Base-by-base conservation (phyloP, 92 coral and sea anemone species). In the Isaurus tuberculatus region DNA sequence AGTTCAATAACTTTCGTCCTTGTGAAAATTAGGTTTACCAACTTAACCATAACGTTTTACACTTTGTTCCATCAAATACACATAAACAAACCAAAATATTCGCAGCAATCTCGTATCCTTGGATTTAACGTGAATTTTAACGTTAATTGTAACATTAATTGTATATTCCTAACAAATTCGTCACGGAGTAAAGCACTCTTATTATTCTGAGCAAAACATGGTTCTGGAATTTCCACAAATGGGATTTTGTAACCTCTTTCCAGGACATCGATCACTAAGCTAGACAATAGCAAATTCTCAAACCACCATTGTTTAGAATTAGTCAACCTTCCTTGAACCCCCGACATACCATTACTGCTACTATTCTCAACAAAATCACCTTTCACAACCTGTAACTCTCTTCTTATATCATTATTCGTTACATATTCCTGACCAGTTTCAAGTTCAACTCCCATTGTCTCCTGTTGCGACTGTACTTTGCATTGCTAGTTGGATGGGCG, bases 191-290 rank as follows among this genome's bases (percentile, higher is more conserved):
- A 78, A 14, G 91, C 86, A 68, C 88, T 83, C 16, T 22, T 49
- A 65, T 91, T 91, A 65, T 91, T 91, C 40, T 23, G 29, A 22
- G 80, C n/a, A 29, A 32, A 87, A 73, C 88, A 84, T 20, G 82
- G 53, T n/a, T 86, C 87, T 19, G 94, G 94, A 11, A 43, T 5
- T 1, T 29, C 32, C 13, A 64, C 72, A 68, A 91, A 88, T 3
- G 91, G 94, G 31, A 91, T 61, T 30, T 55, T 31, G 72, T 91
- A 91, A 33, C 81, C 86, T 16, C 42, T 32, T 13, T 25, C 17
- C 58, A 85, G 77, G 8, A 91, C 89, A 11, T 86, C 83, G 16
- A 68, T 22, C 5, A 88, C 91, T n/a, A 85, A 36, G 4, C 34
- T 7, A 4, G 91, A 55, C 79, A 88, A 57, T 16, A 79, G 53